Base-by-base conservation (phyloP, 64 coral and sea anemone genomes). In the Porites australiensis region DNA sequence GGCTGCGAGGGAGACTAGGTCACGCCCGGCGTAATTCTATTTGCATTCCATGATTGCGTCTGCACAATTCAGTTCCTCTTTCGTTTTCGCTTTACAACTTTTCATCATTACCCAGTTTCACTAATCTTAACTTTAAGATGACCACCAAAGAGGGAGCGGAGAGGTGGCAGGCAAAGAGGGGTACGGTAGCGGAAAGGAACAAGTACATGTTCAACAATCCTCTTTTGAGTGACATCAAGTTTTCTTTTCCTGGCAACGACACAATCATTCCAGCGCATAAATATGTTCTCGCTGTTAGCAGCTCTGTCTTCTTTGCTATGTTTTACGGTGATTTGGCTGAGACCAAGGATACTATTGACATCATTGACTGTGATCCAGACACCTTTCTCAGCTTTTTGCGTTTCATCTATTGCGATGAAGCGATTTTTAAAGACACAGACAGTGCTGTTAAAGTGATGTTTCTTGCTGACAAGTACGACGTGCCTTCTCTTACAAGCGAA, bases 251-350 rank as follows among this genome's bases (percentile, higher is more conserved):
- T 19, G 11, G 44, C 48, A 44, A 63, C 37, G 22, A 92, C 27
- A 64, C 48, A 3, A 72, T 3, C 52, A 60, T 92, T 75, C 54
- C 69, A 49, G 89, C 77, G 27, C 78, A 92, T 19, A 92, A 84
- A n/a, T 84, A 83, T 58, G 70, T 92, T 7, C 64, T 92, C 53
- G 65, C 79, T 58, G 47, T 52, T 52, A 83, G 79, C 11, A 92
- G 89, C 43, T 69, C 89, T 22, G 79, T 92, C 15, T 92, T 92
- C 51, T 46, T 58, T 60, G 77, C 88, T 19, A 90, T 80, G 88
- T 90, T 90, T 72, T 81, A 55, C 45, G 78, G 89, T 3, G 23
- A 84, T 3, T 54, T 92, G 15, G 68, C 70, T 13, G 89, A 92
- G 54, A 71, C 48, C 55, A 14, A 9, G 5, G 66, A 70, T 6